Evolutionary conservation across 2,888 invertebrate genomes (phyloP).

Genomic region (Temnothorax rugatulus): DNA sequence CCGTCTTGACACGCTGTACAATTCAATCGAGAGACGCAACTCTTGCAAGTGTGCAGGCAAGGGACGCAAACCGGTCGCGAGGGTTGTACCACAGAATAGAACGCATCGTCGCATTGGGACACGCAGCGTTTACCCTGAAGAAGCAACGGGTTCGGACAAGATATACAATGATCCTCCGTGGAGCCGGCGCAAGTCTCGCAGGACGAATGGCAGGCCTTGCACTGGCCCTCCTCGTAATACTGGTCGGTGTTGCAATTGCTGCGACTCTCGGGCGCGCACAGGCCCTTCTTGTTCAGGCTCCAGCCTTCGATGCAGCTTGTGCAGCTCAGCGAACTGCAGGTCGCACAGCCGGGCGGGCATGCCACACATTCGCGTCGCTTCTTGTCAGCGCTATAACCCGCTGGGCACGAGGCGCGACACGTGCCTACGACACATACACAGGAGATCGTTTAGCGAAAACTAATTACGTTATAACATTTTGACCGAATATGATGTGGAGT

Average conservation of each 20-base stretch:
- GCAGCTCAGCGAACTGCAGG: constrained; percentile 92
- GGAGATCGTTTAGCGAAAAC: background rate
- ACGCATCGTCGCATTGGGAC: constrained; percentile 92
- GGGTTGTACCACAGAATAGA: constrained; percentile 89
- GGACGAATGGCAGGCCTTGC: constrained; percentile 92
- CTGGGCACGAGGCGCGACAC: constrained; percentile 91
- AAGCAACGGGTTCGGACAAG: constrained; percentile 91
- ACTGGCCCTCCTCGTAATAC: constrained; percentile 91
- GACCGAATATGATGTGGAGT: background rate
- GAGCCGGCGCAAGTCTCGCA: constrained; percentile 95
- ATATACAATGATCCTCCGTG: constrained; percentile 91
- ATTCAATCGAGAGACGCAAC: constrained; percentile 92
- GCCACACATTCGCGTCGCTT: constrained; percentile 93
- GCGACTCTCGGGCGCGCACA: constrained; percentile 91
- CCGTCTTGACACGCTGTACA: constrained; percentile 93
- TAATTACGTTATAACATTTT: constrained; percentile 10
- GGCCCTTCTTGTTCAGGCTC: constrained; percentile 92
- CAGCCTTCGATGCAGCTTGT: constrained; percentile 91
- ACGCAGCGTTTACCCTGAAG: constrained; percentile 92
- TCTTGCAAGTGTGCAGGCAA: constrained; percentile 93
- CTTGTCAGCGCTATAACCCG: constrained; percentile 92
- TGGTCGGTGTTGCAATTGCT: constrained; percentile 90
- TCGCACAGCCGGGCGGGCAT: constrained; percentile 93
- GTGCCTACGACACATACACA: constrained; percentile 86
- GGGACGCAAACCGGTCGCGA: constrained; percentile 88